phyloP scores from a whole-genome alignment of 2,113 vertebrate species.

The Panthera tigris region DNA sequence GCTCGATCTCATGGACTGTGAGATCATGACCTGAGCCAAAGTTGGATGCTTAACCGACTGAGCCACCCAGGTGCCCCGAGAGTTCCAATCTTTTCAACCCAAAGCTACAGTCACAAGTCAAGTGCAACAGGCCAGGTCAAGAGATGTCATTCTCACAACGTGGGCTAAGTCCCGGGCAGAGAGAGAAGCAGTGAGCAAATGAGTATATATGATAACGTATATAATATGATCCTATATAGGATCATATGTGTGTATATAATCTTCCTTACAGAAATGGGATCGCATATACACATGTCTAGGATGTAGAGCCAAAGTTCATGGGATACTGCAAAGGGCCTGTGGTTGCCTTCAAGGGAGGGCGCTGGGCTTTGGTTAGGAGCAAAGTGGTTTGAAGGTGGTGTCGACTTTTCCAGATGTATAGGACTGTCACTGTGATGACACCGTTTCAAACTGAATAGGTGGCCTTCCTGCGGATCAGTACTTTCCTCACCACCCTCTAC shows the following conservation, averaged over 20 bases:
- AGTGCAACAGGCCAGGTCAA: not conserved
- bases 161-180: not conserved
- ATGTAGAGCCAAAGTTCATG: not conserved
- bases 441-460: not conserved
- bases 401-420: not conserved
- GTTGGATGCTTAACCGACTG: too few relatives aligned
- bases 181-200: not conserved
- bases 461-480: not conserved
- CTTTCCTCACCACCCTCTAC: not conserved
- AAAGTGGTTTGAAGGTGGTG: not conserved
- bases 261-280: not conserved
- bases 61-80: too few relatives aligned
- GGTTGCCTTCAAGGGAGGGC: not conserved
- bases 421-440: not conserved
- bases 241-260: not conserved
- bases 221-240: not conserved
- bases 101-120: not conserved
- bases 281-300: not conserved
- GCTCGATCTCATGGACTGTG: fast-evolving
- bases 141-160: not conserved
- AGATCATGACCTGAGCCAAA: too few relatives aligned
- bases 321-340: not conserved
- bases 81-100: not conserved
- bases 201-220: not conserved
- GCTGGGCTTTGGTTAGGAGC: not conserved